phyloP scores from a whole-genome alignment of 2,797 vertebrate species.

The Microctenopoma stevenorrisi region DNA sequence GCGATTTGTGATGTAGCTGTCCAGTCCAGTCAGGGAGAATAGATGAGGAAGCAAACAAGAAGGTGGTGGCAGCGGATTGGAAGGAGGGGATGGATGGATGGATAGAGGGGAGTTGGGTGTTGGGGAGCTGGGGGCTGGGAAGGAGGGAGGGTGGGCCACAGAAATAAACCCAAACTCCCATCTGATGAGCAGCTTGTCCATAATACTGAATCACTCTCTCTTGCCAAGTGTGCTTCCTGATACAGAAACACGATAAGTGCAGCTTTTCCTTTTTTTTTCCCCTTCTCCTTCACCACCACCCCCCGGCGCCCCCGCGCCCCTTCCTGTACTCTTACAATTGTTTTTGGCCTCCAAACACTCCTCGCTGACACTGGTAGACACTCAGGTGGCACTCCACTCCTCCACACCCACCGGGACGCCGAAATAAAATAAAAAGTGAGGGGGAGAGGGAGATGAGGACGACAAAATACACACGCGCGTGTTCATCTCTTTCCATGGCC shows the following conservation, averaged over 20 bases:
- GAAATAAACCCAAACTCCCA: constrained; percentile 85
- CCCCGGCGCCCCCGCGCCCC: not conserved
- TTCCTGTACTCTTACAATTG: constrained; percentile 7
- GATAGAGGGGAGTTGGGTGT: constrained; percentile 17
- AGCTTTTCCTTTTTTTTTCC: constrained; percentile 47
- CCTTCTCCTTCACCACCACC: constrained; percentile 40
- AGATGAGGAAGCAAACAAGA: constrained; percentile 70
- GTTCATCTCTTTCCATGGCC: constrained; percentile 65
- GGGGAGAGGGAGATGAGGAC: constrained; percentile 38
- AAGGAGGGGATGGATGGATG: constrained; percentile 35
- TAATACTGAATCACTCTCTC: constrained; percentile 76
- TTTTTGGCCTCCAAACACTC: constrained; percentile 57
- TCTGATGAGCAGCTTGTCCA: constrained; percentile 89
- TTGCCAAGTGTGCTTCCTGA: constrained; percentile 82
- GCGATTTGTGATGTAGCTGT: constrained; percentile 71
- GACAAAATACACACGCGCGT: constrained; percentile 53
- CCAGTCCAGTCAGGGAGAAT: constrained; percentile 67
- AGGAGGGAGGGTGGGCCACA: constrained; percentile 52
- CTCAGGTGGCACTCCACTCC: constrained; percentile 59
- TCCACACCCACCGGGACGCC: constrained; percentile 8
- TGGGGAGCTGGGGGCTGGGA: constrained; percentile 15
- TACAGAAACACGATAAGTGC: constrained; percentile 81
- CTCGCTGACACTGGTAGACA: constrained; percentile 55
- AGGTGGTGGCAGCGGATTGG: constrained; percentile 60
- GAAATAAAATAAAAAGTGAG: constrained; percentile 62